Percentiles rank a stretch among this genome's conserved stretches.
Evolutionary conservation across 2,797 vertebrate genomes (phyloP).

Genomic region (Diplodus sargus): DNA sequence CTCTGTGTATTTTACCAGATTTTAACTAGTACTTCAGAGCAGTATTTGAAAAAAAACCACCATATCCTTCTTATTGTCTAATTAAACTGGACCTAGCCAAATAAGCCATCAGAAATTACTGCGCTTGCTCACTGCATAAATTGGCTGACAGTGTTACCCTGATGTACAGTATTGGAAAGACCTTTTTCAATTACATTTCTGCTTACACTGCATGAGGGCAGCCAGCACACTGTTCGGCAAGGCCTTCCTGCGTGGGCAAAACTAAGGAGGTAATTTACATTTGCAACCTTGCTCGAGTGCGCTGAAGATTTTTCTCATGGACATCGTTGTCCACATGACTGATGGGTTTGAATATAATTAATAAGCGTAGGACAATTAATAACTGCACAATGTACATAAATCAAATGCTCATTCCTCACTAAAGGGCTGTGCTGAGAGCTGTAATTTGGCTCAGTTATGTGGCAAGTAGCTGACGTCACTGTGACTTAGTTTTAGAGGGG

Average conservation of each 20-base stretch:
- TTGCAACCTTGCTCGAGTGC: conserved; percentile 38
- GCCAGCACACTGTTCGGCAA: conserved; percentile 44
- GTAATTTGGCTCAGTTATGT: conserved; percentile 23
- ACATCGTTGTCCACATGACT: conserved; percentile 59
- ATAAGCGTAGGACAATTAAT: conserved; percentile 54
- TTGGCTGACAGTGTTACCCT: conserved; percentile 29
- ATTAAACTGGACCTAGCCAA: conserved; percentile 11
- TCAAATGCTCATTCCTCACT: conserved; percentile 35
- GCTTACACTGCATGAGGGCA: conserved; percentile 56
- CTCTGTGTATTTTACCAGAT: not conserved
- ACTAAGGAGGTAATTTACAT: conserved; percentile 72
- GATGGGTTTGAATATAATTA: conserved; percentile 61
- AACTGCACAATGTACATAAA: conserved; percentile 34
- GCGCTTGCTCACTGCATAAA: conserved; percentile 35
- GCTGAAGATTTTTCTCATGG: conserved; percentile 38
- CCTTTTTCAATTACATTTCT: conserved; percentile 46
- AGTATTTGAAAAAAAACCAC: conserved; percentile 19
- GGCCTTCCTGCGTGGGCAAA: conserved; percentile 71
- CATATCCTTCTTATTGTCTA: conserved; percentile 30
- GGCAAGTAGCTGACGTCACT: conserved; percentile 21
- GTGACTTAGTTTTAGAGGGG: conserved; percentile 32
- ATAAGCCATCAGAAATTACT: conserved; percentile 22
- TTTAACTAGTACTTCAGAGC: not conserved
- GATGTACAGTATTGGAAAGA: conserved; percentile 28
- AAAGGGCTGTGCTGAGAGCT: conserved; percentile 20